phyloP scores from a whole-genome alignment of 2,888 invertebrate species.

The Catocala sponsa region DNA sequence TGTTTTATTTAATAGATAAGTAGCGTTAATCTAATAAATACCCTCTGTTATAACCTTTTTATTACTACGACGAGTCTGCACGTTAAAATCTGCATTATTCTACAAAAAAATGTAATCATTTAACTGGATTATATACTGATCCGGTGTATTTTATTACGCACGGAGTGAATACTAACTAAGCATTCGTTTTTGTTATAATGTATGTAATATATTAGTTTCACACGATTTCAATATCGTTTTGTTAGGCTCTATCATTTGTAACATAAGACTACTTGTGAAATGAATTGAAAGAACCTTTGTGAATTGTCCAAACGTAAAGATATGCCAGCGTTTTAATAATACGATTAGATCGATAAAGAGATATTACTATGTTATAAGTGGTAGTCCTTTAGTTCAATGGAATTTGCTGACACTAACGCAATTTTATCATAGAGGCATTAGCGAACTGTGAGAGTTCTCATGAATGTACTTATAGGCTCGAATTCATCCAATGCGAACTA shows the following conservation, averaged over 20 bases:
- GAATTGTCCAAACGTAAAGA: conserved; percentile 17
- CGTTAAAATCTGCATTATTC: conserved; percentile 8
- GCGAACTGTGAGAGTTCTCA: conserved; percentile 25
- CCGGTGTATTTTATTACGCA: conserved; percentile 9
- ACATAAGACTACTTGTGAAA: conserved; percentile 18
- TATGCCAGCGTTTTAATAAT: conserved; percentile 20
- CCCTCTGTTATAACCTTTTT: conserved; percentile 44
- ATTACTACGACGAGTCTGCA: conserved; percentile 14
- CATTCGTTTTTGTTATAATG: conserved; percentile 1
- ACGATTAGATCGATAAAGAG: conserved; percentile 14
- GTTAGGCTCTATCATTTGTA: conserved; percentile 24
- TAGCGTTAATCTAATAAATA: conserved; percentile 51
- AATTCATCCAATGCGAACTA: no score
- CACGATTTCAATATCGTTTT: conserved; percentile 23
- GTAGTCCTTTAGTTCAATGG: conserved; percentile 20
- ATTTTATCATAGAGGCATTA: conserved; percentile 25
- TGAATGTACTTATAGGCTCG: no score
- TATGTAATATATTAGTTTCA: conserved; percentile 27
- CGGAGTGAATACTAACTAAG: conserved; percentile 26
- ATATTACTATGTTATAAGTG: conserved; percentile 35
- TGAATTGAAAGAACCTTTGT: conserved; percentile 15
- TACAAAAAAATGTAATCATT: conserved; percentile 8
- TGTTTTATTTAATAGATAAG: conserved; percentile 66
- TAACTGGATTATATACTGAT: conserved; percentile 9
- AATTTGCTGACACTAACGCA: conserved; percentile 36